phyloP scores from a whole-genome alignment of 2,113 vertebrate genomes.

The Dryoscopus gambensis region DNA sequence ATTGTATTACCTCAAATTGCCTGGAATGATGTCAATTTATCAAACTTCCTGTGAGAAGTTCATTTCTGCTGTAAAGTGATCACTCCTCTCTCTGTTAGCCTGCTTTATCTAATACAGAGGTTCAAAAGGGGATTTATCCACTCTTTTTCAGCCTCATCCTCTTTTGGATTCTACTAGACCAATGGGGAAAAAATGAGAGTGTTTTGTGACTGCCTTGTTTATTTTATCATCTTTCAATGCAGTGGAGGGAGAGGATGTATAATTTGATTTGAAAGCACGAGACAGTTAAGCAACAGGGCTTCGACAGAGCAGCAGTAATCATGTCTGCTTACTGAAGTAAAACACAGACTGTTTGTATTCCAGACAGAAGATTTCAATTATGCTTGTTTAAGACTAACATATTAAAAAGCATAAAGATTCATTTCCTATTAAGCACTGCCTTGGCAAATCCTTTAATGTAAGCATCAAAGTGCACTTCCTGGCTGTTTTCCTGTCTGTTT shows the following conservation, averaged over 20 bases:
- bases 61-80: constrained; percentile 25
- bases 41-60: constrained; percentile 52
- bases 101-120: constrained; percentile 49
- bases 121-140: not conserved
- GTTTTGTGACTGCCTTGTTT: constrained; percentile 42
- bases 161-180: constrained; percentile 18
- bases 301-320: not conserved
- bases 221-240: not conserved
- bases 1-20: constrained; percentile 65
- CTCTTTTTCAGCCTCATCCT: constrained; percentile 6
- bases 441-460: not conserved
- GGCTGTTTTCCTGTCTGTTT: not conserved
- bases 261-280: constrained; percentile 49
- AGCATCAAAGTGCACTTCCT: not conserved
- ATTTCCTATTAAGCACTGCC: not conserved
- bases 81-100: constrained; percentile 25
- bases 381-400: constrained; percentile 23
- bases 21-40: constrained; percentile 65
- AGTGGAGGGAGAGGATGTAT: not conserved
- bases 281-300: constrained; percentile 39
- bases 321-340: constrained; percentile 38
- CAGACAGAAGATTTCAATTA: constrained; percentile 61
- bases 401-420: constrained; percentile 29
- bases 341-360: constrained; percentile 37
- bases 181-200: not conserved